Conservation (phyloP, 2,888 invertebrate genomes). For the Tolmerus cingulatus region DNA sequence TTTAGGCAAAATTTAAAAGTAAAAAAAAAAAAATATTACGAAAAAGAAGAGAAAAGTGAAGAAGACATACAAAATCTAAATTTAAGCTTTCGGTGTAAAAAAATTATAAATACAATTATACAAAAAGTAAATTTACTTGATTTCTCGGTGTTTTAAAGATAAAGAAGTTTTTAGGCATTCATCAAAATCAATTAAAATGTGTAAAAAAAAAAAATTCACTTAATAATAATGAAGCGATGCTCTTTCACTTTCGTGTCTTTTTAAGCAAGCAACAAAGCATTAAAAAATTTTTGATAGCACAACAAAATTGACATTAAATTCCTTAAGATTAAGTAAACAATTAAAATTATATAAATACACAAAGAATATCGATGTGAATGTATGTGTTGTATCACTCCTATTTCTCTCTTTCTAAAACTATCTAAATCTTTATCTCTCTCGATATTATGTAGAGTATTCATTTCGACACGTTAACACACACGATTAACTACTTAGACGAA, state of each 20-base stretch:
- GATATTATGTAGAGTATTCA: constrained; percentile 33
- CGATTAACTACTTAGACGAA: constrained; percentile 18
- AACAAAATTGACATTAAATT: constrained; percentile 35
- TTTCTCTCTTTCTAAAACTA: constrained; percentile 45
- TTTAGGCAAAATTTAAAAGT: constrained; percentile 16
- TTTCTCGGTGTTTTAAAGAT: constrained; percentile 39
- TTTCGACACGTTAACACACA: constrained; percentile 16
- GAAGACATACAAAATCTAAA: constrained; percentile 54
- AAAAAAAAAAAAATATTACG: neutral
- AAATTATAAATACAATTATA: constrained; percentile 53
- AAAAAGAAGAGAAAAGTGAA: neutral
- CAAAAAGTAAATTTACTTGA: constrained; percentile 47
- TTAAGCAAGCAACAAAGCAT: constrained; percentile 34
- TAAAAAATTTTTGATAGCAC: constrained; percentile 33
- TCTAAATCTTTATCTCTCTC: constrained; percentile 41
- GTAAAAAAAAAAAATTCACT: constrained; percentile 32
- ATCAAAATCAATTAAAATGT: constrained; percentile 34
- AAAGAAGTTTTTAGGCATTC: constrained; percentile 40
- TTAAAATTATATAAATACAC: constrained; percentile 57
- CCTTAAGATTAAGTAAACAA: constrained; percentile 22
- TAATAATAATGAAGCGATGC: constrained; percentile 26
- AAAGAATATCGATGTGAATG: constrained; percentile 57
- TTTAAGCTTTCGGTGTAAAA: constrained; percentile 64
- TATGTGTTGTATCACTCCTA: constrained; percentile 47
- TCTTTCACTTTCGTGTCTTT: constrained; percentile 43